Percentiles rank a stretch among this genome's conserved stretches.
Evolutionary conservation across 1,140 invertebrate genomes (phyloP).

Genomic region (Meloidogyne exigua): DNA sequence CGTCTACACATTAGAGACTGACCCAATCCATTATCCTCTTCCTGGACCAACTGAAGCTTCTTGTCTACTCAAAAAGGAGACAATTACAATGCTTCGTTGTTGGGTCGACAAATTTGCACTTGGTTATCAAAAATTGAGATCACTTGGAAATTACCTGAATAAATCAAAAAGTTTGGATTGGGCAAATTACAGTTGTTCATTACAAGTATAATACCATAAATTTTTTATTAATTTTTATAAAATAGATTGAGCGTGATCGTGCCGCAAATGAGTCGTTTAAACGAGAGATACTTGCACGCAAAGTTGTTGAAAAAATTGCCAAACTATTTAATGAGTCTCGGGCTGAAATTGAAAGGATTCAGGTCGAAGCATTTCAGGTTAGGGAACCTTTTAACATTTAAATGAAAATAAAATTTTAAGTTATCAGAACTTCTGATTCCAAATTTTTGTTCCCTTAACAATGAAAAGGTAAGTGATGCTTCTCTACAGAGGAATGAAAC

Average conservation of each 20-base stretch:
- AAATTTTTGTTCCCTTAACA: slow-evolving; percentile 29
- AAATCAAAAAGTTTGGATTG: slow-evolving; percentile 49
- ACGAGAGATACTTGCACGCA: slow-evolving; percentile 32
- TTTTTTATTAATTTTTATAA: not conserved
- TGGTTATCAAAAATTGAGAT: slow-evolving; percentile 44
- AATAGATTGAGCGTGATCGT: slow-evolving; percentile 45
- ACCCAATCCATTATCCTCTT: slow-evolving; percentile 49
- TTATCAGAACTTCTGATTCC: slow-evolving; percentile 48
- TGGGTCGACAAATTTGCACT: slow-evolving; percentile 49
- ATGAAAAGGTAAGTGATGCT: not conserved
- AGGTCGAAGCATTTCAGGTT: slow-evolving; percentile 11
- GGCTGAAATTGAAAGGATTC: slow-evolving; percentile 38
- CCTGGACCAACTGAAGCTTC: slow-evolving; percentile 42
- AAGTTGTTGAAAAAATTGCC: slow-evolving; percentile 41
- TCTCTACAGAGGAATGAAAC: not conserved
- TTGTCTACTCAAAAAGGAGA: slow-evolving; percentile 39
- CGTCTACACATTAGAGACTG: slow-evolving; percentile 50
- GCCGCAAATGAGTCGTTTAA: slow-evolving; percentile 46
- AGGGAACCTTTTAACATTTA: not conserved
- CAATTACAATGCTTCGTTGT: slow-evolving; percentile 46
- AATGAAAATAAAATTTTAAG: slow-evolving; percentile 36
- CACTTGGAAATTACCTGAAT: slow-evolving; percentile 44
- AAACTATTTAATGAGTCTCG: slow-evolving; percentile 31
- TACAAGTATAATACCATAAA: not conserved
- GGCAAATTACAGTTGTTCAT: slow-evolving; percentile 30